Conservation (phyloP, 2,888 invertebrate species). For the Tipula helvola region DNA sequence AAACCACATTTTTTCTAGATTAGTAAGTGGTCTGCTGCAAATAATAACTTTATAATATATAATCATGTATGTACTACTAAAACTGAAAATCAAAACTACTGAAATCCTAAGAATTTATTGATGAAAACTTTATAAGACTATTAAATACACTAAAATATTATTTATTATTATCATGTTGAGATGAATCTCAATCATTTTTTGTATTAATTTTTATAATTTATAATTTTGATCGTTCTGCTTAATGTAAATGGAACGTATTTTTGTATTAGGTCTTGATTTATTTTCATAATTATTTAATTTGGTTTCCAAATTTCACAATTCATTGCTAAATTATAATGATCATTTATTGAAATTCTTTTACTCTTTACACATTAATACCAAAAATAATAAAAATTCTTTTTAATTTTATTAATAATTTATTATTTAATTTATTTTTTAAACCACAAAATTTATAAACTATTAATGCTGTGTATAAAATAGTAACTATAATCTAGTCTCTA, state of each 20-base stretch:
- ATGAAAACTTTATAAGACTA: background rate
- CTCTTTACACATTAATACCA: background rate
- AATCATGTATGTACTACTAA: background rate
- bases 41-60: background rate
- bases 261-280: background rate
- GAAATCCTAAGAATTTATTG: conserved; percentile 4
- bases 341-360: background rate
- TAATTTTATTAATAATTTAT: background rate
- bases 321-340: background rate
- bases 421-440: background rate
- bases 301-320: background rate
- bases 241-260: background rate
- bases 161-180: background rate
- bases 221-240: background rate
- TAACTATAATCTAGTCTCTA: conserved; percentile 7
- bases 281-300: background rate
- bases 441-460: background rate
- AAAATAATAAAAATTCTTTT: background rate
- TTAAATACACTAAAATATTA: conserved; percentile 4
- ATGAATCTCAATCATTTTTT: background rate
- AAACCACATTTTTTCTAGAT: background rate
- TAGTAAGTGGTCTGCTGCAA: background rate
- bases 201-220: background rate
- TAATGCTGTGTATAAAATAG: conserved; percentile 5
- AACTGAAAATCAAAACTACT: background rate